Evolutionary conservation across 2,797 vertebrate genomes (phyloP).

Genomic region (Otolemur crassicaudatus): DNA sequence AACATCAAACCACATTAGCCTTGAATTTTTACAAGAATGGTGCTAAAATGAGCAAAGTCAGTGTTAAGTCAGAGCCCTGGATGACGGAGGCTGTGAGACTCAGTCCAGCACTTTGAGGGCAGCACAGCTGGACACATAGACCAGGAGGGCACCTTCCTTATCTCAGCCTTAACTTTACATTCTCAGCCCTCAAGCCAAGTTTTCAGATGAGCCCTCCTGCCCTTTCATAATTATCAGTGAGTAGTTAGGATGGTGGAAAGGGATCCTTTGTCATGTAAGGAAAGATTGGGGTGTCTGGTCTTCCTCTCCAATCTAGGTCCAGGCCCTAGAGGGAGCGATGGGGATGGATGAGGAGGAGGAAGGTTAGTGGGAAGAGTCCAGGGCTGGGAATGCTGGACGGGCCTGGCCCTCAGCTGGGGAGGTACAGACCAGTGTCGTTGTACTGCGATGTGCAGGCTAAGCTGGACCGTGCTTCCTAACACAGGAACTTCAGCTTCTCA

Average conservation of each 20-base stretch:
- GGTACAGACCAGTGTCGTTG: rapidly evolving
- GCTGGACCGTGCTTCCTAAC: not conserved
- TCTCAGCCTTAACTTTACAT: not conserved
- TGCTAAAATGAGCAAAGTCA: too few relatives aligned
- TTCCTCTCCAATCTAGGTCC: not conserved
- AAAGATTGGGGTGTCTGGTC: too few relatives aligned
- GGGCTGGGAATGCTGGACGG: not conserved
- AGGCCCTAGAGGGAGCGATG: not conserved
- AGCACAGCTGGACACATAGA: too few relatives aligned
- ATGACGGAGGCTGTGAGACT: not conserved
- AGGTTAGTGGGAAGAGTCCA: not conserved
- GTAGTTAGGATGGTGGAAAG: rapidly evolving
- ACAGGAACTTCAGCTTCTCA: not conserved
- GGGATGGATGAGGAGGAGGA: not conserved
- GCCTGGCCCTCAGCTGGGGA: not conserved
- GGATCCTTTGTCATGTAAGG: not conserved
- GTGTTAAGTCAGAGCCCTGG: too few relatives aligned
- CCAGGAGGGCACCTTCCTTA: rapidly evolving
- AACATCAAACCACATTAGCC: rapidly evolving
- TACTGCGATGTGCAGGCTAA: not conserved
- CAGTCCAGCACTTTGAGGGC: too few relatives aligned
- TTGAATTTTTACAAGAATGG: not conserved
- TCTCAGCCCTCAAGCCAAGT: not conserved
- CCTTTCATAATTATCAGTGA: too few relatives aligned
- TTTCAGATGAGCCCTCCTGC: not conserved